Base-by-base conservation (phyloP, 2,888 invertebrate species). In the Caenorhabditis afra region DNA sequence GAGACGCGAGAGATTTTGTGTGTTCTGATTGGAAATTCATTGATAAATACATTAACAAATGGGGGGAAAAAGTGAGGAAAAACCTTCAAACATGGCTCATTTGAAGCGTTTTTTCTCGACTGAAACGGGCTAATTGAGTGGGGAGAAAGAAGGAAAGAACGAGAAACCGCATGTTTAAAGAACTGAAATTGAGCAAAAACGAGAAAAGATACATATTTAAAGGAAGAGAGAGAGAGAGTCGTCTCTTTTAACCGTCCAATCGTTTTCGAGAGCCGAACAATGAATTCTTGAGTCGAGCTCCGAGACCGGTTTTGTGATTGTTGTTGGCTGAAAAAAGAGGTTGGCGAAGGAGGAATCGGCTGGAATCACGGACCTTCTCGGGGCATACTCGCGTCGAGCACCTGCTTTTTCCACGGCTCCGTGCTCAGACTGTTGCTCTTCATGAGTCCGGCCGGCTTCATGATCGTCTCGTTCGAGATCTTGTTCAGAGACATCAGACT, bases 231-330 rank as follows among this genome's bases (percentile, higher is more conserved):
- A 52, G 37, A 52, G n/a, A n/a, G n/a, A n/a, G n/a, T n/a, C n/a
- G n/a, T n/a, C n/a, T n/a, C n/a, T 47, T 37, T 70, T 70, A 70
- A 70, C 70, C 70, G 71, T 79, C 79, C 67, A 79, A 74, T 62
- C 88, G 83, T 76, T 88, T 89, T 79, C 83, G 82, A 16, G 89
- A 86, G 39, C 89, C 89, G 64, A 89, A 90, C 44, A 89, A 79
- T 53, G 89, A 85, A 62, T 90, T 87, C 71, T 89, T 89, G 59
- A 89, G 77, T 44, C 89, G 86, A 52, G 86, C 80, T 44, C 89
- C 88, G 20, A 89, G 66, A 64, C 89, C 87, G 18, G 76, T 77
- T 77, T 82, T 82, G 64, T 74, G 74, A 65, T 79, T 81, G 18
- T 71, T 61, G 35, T 67, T 67, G n/a, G 79, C 76, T 82, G 73